Base-by-base conservation (phyloP, 2,888 invertebrate genomes). In the Rhagophthalmus giganteus region DNA sequence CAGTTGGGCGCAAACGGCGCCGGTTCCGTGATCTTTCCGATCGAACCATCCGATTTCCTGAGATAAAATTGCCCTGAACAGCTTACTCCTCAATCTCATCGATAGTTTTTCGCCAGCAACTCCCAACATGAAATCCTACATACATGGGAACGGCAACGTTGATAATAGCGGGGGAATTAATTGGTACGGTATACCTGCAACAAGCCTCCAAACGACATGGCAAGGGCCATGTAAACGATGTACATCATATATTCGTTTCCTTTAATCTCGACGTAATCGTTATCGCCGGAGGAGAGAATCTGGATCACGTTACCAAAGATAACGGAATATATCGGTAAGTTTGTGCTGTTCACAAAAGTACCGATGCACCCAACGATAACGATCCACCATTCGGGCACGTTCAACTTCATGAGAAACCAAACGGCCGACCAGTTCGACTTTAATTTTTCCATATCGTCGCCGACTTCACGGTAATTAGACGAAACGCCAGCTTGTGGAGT, bases 31-130 rank as follows among this genome's bases (percentile, higher is more conserved):
- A 25, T 80, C 74, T 55, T 84, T 82, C 55, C 85, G 79, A 63
- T 90, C 90, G 67, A 83, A 90, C 80, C 86, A 90, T 2, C 81
- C 84, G 44, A 88, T 80, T 69, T 90, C 90, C 73, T 89, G 91
- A 55, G 77, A 76, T 1, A 93, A 66, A 74, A 89, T 81, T 2
- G 84, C 80, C 37, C 76, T 77, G 62, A 90, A 89, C 74, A 87
- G 79, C 26, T 77, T 56, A 25, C 79, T 79, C 39, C 93, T 76
- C 2, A 93, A 71, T 49, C 91, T 78, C 66, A 85, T 81, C 0
- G 93, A 93, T 39, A 94, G 76, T 54, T 80, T 75, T 72, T 92
- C 92, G 25, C 93, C 93, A 20, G 92, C 88, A 16, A 87, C 76
- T 0, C 83, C 86, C 70, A 90, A 91, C 69, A 84, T 79, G n/a